Percentiles rank a stretch among this genome's conserved stretches.
Conservation (phyloP, 2,888 invertebrate genomes). For the Onthophagus sagittarius region DNA sequence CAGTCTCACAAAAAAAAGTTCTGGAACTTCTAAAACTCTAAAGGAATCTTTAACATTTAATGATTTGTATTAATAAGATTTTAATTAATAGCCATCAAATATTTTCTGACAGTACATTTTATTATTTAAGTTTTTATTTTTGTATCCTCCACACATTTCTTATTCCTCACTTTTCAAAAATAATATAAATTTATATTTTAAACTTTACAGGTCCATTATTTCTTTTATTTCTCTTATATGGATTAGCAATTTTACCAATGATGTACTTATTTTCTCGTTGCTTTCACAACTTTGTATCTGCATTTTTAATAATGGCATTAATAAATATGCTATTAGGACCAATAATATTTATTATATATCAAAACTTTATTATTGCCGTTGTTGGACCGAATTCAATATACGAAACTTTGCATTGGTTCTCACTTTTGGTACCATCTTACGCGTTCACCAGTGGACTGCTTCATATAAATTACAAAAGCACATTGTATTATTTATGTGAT, state of each 20-base stretch:
- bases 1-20: no score
- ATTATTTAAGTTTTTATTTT: no score
- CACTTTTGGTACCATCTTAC: neutral
- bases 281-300: slow-evolving; percentile 45
- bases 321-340: neutral
- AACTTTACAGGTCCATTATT: neutral
- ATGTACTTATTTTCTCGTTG: slow-evolving; percentile 65
- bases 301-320: neutral
- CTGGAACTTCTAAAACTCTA: no score
- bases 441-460: neutral
- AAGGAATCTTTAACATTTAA: no score
- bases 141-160: no score
- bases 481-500: neutral
- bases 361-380: neutral
- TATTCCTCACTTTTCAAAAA: neutral
- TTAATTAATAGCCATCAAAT: no score
- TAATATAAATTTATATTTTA: neutral
- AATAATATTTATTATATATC: neutral
- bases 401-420: neutral
- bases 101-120: no score
- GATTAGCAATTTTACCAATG: slow-evolving; percentile 67
- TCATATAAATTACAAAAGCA: neutral
- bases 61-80: no score
- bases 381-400: neutral
- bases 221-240: slow-evolving; percentile 57